These are phyloP conservation scores for Drosophila paramelanica DNA, from an alignment of 2,888 invertebrate genomes.

Conservation along the genomic window DNA sequence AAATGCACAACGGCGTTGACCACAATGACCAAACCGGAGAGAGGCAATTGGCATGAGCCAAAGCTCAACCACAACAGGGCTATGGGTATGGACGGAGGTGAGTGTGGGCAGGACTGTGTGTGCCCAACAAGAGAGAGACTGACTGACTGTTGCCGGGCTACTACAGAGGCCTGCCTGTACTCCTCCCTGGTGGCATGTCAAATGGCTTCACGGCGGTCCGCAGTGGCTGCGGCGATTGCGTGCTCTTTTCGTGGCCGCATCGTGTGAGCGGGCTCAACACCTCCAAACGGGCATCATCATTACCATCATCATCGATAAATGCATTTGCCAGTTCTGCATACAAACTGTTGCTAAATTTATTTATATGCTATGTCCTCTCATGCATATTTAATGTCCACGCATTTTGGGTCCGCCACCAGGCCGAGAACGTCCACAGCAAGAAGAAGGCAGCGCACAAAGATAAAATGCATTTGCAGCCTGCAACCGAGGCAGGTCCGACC, in stretches of 20 bases:
- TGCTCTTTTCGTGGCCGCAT: slow-evolving; percentile 41
- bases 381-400: slow-evolving; percentile 81
- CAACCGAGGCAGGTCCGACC: slow-evolving; percentile 26
- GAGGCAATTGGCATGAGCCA: slow-evolving; percentile 42
- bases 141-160: neutral
- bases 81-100: neutral
- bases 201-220: slow-evolving; percentile 72
- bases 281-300: slow-evolving; percentile 73
- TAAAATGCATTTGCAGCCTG: slow-evolving; percentile 66
- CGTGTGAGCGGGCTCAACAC: slow-evolving; percentile 72
- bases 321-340: slow-evolving; percentile 77
- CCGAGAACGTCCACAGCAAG: neutral
- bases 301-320: slow-evolving; percentile 78
- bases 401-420: slow-evolving; percentile 47
- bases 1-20: slow-evolving; percentile 68
- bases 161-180: neutral
- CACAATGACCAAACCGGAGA: slow-evolving; percentile 43
- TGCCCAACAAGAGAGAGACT: slow-evolving; percentile 5
- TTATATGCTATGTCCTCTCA: slow-evolving; percentile 81
- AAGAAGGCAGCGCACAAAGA: slow-evolving; percentile 26
- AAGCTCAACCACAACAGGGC: slow-evolving; percentile 5
- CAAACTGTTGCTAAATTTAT: slow-evolving; percentile 81
- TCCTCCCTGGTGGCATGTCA: slow-evolving; percentile 43
- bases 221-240: slow-evolving; percentile 52
- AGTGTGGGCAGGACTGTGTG: slow-evolving; percentile 13